These are phyloP conservation scores for Colostygia pectinataria DNA, from an alignment of 2,888 invertebrate genomes.

Conservation along the genomic window DNA sequence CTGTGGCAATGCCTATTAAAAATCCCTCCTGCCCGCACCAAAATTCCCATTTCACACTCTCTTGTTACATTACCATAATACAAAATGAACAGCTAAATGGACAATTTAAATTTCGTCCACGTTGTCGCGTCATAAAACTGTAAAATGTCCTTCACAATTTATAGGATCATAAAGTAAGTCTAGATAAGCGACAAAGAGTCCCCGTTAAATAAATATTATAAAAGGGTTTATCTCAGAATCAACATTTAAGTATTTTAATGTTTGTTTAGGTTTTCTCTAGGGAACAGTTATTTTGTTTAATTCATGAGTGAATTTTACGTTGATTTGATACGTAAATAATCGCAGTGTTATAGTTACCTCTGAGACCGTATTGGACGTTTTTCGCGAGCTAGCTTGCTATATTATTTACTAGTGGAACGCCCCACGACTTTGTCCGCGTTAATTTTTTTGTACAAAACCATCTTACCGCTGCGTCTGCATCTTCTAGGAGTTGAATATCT, in stretches of 20 bases:
- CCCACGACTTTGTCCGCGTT: too few species aligned
- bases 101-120: constrained; percentile 36
- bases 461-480: too few species aligned
- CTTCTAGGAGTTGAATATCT: too few species aligned
- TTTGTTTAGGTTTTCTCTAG: constrained; percentile 14
- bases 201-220: constrained; percentile 23
- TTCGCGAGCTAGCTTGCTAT: too few species aligned
- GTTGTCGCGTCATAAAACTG: constrained; percentile 35
- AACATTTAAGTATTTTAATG: constrained; percentile 15
- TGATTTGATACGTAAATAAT: neutral
- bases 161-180: constrained; percentile 30
- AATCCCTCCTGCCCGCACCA: constrained; percentile 9
- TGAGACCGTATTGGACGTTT: too few species aligned
- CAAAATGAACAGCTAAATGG: constrained; percentile 30
- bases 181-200: constrained; percentile 28
- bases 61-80: constrained; percentile 26
- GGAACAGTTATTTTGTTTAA: constrained; percentile 9
- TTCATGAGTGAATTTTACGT: constrained; percentile 1
- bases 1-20: constrained; percentile 13
- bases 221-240: constrained; percentile 17
- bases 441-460: too few species aligned
- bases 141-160: constrained; percentile 33
- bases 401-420: too few species aligned
- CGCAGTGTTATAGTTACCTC: too few species aligned
- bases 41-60: constrained; percentile 25